A percentile compares a stretch with the other conserved stretches of the same genome.
Evolutionary conservation across 2,888 invertebrate species (phyloP).

Genomic region (Cosmopolites sordidus): DNA sequence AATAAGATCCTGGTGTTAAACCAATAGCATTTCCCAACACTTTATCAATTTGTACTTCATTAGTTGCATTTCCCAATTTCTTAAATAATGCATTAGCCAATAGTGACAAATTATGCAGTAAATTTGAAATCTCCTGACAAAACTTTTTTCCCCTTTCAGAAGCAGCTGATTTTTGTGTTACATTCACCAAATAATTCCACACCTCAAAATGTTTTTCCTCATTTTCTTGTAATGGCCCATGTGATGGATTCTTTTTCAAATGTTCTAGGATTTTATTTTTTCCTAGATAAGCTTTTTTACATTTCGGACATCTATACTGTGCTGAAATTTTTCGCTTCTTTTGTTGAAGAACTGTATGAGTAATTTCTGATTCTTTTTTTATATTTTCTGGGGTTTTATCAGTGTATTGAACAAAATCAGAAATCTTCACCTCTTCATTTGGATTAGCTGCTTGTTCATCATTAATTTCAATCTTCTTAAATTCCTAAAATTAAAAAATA

Average conservation of each 20-base stretch:
- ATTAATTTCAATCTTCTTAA: constrained; percentile 39
- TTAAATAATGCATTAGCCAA: constrained; percentile 43
- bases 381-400: constrained; percentile 27
- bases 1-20: constrained; percentile 41
- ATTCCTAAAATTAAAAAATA: constrained; percentile 37
- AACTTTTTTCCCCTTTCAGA: constrained; percentile 40
- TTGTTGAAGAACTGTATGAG: constrained; percentile 1
- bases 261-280: constrained; percentile 58
- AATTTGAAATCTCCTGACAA: constrained; percentile 42
- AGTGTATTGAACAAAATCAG: constrained; percentile 36
- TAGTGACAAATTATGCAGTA: constrained; percentile 40
- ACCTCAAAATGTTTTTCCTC: constrained; percentile 39
- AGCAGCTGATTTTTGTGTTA: constrained; percentile 39
- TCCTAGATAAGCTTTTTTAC: constrained; percentile 62
- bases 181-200: constrained; percentile 43
- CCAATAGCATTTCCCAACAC: constrained; percentile 40
- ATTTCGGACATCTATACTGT: constrained; percentile 59
- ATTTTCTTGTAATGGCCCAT: constrained; percentile 47
- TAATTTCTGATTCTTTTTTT: constrained; percentile 12
- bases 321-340: constrained; percentile 32
- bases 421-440: constrained; percentile 36
- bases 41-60: constrained; percentile 41
- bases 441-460: constrained; percentile 26
- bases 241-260: constrained; percentile 59
- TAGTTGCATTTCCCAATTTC: constrained; percentile 33